Percentiles rank a stretch among this genome's conserved stretches.
Evolutionary conservation across 2,113 vertebrate genomes (phyloP).

Genomic region (Saguinus midas): DNA sequence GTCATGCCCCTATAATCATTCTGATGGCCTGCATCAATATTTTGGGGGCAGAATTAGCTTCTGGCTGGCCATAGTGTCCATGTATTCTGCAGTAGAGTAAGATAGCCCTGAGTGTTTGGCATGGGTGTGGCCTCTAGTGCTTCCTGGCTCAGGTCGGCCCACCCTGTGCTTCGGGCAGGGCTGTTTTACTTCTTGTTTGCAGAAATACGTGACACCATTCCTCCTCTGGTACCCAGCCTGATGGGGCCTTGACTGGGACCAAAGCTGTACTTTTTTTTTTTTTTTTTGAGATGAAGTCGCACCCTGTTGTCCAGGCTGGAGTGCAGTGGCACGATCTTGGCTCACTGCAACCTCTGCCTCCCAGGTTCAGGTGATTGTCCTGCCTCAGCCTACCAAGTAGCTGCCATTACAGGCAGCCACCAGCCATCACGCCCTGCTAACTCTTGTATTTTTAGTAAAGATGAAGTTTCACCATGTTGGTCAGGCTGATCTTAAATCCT

Average conservation of each 20-base stretch:
- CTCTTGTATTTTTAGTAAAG: too few relatives aligned
- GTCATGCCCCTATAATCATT: neutral
- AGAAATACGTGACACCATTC: neutral
- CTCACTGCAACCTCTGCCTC: too few relatives aligned
- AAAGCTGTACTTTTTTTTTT: neutral
- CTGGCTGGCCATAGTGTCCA: neutral
- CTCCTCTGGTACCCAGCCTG: neutral
- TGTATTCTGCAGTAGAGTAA: neutral
- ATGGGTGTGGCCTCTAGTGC: neutral
- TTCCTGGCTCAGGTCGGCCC: neutral
- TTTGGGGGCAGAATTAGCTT: constrained; percentile 8
- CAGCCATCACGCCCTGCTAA: too few relatives aligned
- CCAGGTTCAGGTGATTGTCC: too few relatives aligned
- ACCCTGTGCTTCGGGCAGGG: neutral
- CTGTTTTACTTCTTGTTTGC: constrained; percentile 21
- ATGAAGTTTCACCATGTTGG: too few relatives aligned
- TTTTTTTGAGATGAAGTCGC: too few relatives aligned
- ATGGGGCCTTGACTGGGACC: neutral
- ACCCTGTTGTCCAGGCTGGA: too few relatives aligned
- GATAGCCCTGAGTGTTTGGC: neutral
- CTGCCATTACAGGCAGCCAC: too few relatives aligned
- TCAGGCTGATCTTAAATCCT: too few relatives aligned
- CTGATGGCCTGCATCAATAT: neutral
- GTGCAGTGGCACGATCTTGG: too few relatives aligned
- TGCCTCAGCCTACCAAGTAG: too few relatives aligned